Evolutionary conservation across 2,113 vertebrate species (phyloP).

Genomic region (Gila orcuttii): DNA sequence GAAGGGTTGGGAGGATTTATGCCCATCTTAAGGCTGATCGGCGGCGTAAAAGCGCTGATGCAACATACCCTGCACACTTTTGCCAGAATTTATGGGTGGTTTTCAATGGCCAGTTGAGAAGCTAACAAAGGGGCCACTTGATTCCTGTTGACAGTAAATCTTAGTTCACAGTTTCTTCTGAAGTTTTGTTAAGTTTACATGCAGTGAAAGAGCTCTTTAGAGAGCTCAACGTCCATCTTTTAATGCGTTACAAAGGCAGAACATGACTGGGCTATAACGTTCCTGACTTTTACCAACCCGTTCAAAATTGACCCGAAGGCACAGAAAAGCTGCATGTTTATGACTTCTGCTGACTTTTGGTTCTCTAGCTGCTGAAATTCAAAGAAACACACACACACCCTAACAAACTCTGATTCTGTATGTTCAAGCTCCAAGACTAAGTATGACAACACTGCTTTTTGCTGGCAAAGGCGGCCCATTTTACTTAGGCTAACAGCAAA

Average conservation of each 20-base stretch:
- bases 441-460: background rate
- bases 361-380: background rate
- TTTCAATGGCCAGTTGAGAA: constrained; percentile 47
- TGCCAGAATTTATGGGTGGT: constrained; percentile 52
- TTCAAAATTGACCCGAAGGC: background rate
- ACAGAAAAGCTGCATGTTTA: background rate
- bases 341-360: background rate
- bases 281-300: background rate
- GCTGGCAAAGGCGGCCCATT: background rate
- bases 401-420: background rate
- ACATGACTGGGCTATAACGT: background rate
- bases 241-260: background rate
- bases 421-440: background rate
- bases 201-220: background rate
- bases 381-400: background rate
- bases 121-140: constrained; percentile 45
- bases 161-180: constrained; percentile 37
- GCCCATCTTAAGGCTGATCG: constrained; percentile 53
- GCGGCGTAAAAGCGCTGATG: constrained; percentile 61
- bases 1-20: constrained; percentile 57
- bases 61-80: constrained; percentile 58
- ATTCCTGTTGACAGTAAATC: constrained; percentile 54
- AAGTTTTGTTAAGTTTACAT: constrained; percentile 24
- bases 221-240: background rate
- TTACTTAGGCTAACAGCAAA: background rate